Evolutionary conservation across 2,797 vertebrate species (phyloP).

Genomic region (Chiloscyllium punctatum): DNA sequence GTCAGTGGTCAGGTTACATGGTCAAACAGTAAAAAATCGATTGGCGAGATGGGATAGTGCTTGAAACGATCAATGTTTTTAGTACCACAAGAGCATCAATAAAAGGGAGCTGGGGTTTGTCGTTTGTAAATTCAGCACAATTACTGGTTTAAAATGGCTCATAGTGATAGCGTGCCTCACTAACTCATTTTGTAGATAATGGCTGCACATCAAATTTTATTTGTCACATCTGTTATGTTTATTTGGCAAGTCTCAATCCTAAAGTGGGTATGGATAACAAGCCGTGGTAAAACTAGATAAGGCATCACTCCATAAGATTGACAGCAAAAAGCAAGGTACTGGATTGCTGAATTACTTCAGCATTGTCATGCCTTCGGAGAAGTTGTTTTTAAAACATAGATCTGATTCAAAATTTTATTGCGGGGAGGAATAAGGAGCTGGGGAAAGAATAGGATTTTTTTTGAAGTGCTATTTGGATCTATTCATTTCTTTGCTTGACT

Average conservation of each 20-base stretch:
- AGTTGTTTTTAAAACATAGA: neutral
- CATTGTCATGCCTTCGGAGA: neutral
- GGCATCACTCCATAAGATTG: constrained; percentile 16
- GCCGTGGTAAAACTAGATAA: constrained; percentile 13
- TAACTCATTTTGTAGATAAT: constrained; percentile 38
- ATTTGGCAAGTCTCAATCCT: constrained; percentile 37
- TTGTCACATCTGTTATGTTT: constrained; percentile 39
- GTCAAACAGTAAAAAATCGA: constrained; percentile 47
- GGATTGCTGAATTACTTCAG: neutral
- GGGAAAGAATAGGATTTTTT: neutral
- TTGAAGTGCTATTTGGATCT: neutral
- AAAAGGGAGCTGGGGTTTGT: constrained; percentile 39
- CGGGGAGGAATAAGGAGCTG: neutral
- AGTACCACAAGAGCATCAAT: constrained; percentile 44
- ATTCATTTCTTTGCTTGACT: neutral
- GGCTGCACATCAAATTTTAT: constrained; percentile 32
- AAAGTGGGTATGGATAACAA: constrained; percentile 36
- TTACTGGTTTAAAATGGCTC: constrained; percentile 36
- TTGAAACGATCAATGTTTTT: constrained; percentile 43
- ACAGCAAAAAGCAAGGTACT: neutral
- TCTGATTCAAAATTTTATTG: neutral
- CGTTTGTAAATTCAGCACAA: constrained; percentile 39
- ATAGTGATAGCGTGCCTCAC: constrained; percentile 37
- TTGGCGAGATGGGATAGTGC: constrained; percentile 43
- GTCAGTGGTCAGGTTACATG: constrained; percentile 47